Evolutionary conservation across 2,888 invertebrate species (phyloP).

Genomic region (Melanostoma mellinum): DNA sequence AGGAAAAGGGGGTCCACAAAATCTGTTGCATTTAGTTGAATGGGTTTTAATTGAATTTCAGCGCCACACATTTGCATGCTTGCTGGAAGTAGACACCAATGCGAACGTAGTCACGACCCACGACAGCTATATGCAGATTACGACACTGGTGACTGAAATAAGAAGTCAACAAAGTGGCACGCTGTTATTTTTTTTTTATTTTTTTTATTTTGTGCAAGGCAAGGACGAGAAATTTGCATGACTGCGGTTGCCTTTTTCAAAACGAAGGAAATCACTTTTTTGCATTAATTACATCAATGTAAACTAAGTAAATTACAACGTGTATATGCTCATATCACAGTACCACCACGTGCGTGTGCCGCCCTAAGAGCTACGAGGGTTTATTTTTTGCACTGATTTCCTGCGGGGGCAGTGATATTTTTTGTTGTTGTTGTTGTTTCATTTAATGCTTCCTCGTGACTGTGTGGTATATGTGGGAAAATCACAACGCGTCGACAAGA

Average conservation of each 20-base stretch:
- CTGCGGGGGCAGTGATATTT: conserved; percentile 7
- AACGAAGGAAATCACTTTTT: conserved; percentile 45
- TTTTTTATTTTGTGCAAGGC: too few relatives aligned
- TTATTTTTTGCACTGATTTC: conserved; percentile 15
- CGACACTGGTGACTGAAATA: conserved; percentile 2
- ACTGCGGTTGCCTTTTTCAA: conserved; percentile 41
- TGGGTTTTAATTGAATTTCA: conserved; percentile 65
- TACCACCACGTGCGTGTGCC: conserved; percentile 47
- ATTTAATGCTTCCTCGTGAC: conserved; percentile 14
- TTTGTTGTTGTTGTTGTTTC: conserved; percentile 4
- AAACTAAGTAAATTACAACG: conserved; percentile 65
- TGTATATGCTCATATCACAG: conserved; percentile 19
- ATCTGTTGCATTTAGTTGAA: conserved; percentile 67
- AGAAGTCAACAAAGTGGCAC: conserved; percentile 34
- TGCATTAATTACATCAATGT: conserved; percentile 64
- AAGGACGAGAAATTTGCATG: conserved; percentile 40
- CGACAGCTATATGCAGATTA: conserved; percentile 1
- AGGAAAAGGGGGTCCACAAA: conserved; percentile 12
- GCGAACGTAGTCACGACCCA: conserved; percentile 15
- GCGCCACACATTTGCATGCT: conserved; percentile 57
- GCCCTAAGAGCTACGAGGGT: not conserved
- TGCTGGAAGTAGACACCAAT: conserved; percentile 25
- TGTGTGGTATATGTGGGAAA: conserved; percentile 25
- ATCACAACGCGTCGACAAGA: conserved; percentile 33
- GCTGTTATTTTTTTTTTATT: too few relatives aligned